Conservation (phyloP, 2,888 invertebrate species). For the Masnerella sp. region DNA sequence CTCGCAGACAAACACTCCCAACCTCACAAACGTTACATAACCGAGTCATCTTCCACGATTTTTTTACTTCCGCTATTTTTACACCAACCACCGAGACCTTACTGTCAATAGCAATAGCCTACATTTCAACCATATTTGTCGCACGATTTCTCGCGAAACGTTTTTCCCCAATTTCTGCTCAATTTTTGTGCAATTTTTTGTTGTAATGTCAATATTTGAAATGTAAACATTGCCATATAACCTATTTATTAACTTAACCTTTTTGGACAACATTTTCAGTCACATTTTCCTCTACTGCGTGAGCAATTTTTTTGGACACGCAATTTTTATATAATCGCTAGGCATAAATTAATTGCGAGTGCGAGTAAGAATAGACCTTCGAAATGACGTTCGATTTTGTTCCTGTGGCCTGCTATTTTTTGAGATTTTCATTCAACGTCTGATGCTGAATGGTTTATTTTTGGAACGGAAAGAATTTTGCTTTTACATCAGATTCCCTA, state of each 20-base stretch:
- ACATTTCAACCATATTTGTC: too few relatives aligned
- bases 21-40: constrained; percentile 40
- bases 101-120: too few relatives aligned
- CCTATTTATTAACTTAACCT: too few relatives aligned
- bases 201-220: too few relatives aligned
- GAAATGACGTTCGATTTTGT: background rate
- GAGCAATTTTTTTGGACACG: too few relatives aligned
- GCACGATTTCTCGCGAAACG: background rate
- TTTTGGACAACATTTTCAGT: too few relatives aligned
- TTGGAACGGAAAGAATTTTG: constrained; percentile 3
- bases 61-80: constrained; percentile 6
- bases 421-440: background rate
- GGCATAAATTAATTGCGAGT: too few relatives aligned
- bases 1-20: constrained; percentile 34
- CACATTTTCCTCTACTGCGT: too few relatives aligned
- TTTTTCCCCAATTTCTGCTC: too few relatives aligned
- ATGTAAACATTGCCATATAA: too few relatives aligned
- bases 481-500: too few relatives aligned
- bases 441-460: constrained; percentile 4
- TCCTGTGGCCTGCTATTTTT: background rate
- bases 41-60: constrained; percentile 2
- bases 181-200: too few relatives aligned
- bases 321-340: background rate
- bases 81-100: background rate
- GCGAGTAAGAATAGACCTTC: background rate